A percentile compares a stretch with the other conserved stretches of the same genome.
Conservation (phyloP, 2,888 invertebrate genomes). For the Gymnoscelis rufifasciata region DNA sequence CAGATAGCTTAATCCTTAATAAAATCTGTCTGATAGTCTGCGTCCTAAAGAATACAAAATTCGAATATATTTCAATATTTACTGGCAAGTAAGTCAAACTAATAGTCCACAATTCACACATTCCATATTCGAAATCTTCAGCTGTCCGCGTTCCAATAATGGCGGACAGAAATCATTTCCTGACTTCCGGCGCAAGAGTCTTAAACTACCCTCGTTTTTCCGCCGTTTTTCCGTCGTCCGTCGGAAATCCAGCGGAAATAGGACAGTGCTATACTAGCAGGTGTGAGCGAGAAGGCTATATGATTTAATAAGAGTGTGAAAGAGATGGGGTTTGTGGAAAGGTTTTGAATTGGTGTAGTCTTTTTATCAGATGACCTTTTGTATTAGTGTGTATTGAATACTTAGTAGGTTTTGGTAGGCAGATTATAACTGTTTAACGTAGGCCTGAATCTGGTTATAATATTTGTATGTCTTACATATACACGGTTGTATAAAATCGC, state of each 20-base stretch:
- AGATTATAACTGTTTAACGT: too few relatives aligned
- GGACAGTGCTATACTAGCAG: slow-evolving; percentile 37
- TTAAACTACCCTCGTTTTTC: slow-evolving; percentile 61
- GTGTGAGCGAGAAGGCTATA: slow-evolving; percentile 15
- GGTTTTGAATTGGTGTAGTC: slow-evolving; percentile 14
- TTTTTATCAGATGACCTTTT: slow-evolving; percentile 8
- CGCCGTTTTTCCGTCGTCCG: slow-evolving; percentile 48
- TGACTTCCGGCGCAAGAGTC: slow-evolving; percentile 58
- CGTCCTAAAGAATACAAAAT: too few relatives aligned
- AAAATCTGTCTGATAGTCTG: too few relatives aligned
- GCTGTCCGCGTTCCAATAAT: slow-evolving; percentile 27
- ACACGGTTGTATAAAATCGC: too few relatives aligned
- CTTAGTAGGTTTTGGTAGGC: too few relatives aligned
- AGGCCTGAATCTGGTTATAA: too few relatives aligned
- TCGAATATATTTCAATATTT: too few relatives aligned
- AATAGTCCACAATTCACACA: not conserved
- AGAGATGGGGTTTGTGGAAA: slow-evolving; percentile 15
- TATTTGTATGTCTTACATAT: too few relatives aligned
- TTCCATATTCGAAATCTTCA: slow-evolving; percentile 22
- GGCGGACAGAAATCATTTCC: slow-evolving; percentile 72
- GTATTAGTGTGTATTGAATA: not conserved
- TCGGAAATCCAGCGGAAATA: slow-evolving; percentile 69
- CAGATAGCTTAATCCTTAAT: too few relatives aligned
- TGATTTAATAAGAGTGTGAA: slow-evolving; percentile 14
- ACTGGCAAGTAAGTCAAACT: too few relatives aligned